A percentile compares a stretch with the other conserved stretches of the same genome.
Evolutionary conservation across 2,888 invertebrate genomes (phyloP).

Genomic region (Pandemis heparana): DNA sequence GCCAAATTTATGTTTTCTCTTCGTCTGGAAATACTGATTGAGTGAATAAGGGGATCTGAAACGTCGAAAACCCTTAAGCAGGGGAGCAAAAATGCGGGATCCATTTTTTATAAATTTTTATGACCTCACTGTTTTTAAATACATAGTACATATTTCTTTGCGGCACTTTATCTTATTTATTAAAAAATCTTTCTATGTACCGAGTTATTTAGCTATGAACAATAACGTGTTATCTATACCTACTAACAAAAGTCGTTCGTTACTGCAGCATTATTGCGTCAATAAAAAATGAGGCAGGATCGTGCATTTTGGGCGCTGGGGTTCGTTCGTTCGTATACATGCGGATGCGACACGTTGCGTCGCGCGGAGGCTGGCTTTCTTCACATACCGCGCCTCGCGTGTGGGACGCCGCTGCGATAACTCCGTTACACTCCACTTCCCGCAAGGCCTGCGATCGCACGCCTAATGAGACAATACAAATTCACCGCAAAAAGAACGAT

Average conservation of each 20-base stretch:
- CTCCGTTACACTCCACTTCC: slow-evolving; percentile 77
- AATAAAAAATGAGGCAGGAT: neutral
- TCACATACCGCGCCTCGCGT: slow-evolving; percentile 55
- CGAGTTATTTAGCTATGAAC: neutral
- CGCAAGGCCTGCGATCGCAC: slow-evolving; percentile 65
- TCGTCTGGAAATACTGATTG: too few relatives aligned
- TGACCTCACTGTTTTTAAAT: too few relatives aligned
- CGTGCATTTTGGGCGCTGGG: slow-evolving; percentile 10
- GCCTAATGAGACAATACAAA: slow-evolving; percentile 55
- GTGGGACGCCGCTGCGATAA: slow-evolving; percentile 54
- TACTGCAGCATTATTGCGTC: neutral
- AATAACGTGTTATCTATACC: neutral
- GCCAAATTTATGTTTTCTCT: too few relatives aligned
- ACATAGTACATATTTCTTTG: too few relatives aligned
- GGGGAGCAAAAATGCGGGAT: too few relatives aligned
- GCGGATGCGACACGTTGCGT: slow-evolving; percentile 37
- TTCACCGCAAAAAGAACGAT: slow-evolving; percentile 43
- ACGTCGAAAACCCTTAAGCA: too few relatives aligned
- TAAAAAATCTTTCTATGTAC: too few relatives aligned
- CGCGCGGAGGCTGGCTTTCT: slow-evolving; percentile 67
- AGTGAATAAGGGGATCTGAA: too few relatives aligned
- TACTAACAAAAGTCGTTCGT: neutral
- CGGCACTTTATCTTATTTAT: too few relatives aligned
- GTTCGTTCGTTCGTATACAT: neutral
- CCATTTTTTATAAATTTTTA: too few relatives aligned